These are phyloP conservation scores for Sander lucioperca DNA, from an alignment of 2,113 vertebrate genomes.

Conservation along the genomic window DNA sequence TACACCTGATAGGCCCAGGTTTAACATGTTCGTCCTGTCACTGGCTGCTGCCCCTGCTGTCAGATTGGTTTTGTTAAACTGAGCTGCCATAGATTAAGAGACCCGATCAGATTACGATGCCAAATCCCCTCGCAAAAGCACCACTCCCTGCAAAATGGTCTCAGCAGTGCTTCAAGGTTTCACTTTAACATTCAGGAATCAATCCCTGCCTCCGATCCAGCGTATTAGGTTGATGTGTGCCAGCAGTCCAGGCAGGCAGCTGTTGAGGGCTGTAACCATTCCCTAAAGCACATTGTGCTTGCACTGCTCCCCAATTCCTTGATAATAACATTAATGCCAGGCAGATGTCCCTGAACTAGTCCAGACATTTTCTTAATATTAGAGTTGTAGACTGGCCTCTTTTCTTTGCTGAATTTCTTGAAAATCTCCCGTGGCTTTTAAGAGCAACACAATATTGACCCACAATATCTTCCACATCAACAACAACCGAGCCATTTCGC, in stretches of 20 bases:
- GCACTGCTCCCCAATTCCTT: constrained; percentile 79
- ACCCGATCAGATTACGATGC: constrained; percentile 58
- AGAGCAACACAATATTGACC: constrained; percentile 77
- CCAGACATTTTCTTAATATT: constrained; percentile 71
- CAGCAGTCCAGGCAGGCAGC: constrained; percentile 72
- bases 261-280: constrained; percentile 72
- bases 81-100: constrained; percentile 60
- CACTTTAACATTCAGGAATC: constrained; percentile 77
- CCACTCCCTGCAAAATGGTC: constrained; percentile 28
- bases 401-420: constrained; percentile 63
- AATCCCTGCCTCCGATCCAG: constrained; percentile 72
- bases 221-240: constrained; percentile 77
- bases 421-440: constrained; percentile 78
- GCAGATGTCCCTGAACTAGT: constrained; percentile 81
- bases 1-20: constrained; percentile 32
- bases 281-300: constrained; percentile 80
- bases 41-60: constrained; percentile 38
- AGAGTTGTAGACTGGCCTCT: constrained; percentile 56
- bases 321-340: constrained; percentile 82
- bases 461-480: constrained; percentile 76
- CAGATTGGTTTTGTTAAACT: constrained; percentile 51
- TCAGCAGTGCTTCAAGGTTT: constrained; percentile 69
- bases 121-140: constrained; percentile 43
- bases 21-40: constrained; percentile 52
- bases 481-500: constrained; percentile 63